Base-by-base conservation (phyloP, 2,797 vertebrate species). In the Melanotaenia pygmaea region DNA sequence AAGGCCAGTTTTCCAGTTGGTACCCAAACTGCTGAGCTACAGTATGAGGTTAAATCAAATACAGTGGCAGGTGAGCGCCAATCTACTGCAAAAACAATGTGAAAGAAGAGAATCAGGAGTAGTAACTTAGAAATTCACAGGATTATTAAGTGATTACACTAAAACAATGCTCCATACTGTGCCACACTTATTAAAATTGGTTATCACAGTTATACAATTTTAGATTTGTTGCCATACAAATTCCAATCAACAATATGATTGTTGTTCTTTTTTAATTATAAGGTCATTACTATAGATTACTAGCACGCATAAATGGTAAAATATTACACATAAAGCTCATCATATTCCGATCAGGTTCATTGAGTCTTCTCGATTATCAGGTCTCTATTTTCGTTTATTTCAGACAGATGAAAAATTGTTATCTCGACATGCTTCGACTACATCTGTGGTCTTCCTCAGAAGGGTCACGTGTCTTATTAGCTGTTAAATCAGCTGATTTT, bases 1-100 rank as follows among this genome's bases (percentile, higher is more conserved):
- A 70, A 70, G 71, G 80, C 62, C 58, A 70, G 74, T 70, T 80
- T 67, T 64, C 45, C 60, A 72, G 76, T 72, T 64, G 64, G 24
- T 24, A 74, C 72, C 79, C 63, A 71, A 77, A 77, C 79, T 77
- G 40, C 62, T 20, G 26, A 56, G 54, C 65, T 70, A n/a, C n/a
- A n/a, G n/a, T n/a, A 57, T 75, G 40, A 67, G 30, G 75, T 12
- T 28, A 64, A 72, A 72, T 87, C 54, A 81, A 80, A 68, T 1
- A 34, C 64, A 37, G 64, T 14, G 5, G 67, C 73, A 68, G 40
- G 54, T 67, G 65, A 83, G 70, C 54, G 63, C 20, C 3, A 35
- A 47, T 65, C 26, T 20, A 34, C 56, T 59, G 56, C 58, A 35
- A 65, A 72, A 72, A 76, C 65, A 47, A 59, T 24, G 30, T 54